Evolutionary conservation across 2,113 vertebrate species (phyloP), one percentile per base, ranked within the genome.

Genomic region (Atherinomorus stipes): DNA sequence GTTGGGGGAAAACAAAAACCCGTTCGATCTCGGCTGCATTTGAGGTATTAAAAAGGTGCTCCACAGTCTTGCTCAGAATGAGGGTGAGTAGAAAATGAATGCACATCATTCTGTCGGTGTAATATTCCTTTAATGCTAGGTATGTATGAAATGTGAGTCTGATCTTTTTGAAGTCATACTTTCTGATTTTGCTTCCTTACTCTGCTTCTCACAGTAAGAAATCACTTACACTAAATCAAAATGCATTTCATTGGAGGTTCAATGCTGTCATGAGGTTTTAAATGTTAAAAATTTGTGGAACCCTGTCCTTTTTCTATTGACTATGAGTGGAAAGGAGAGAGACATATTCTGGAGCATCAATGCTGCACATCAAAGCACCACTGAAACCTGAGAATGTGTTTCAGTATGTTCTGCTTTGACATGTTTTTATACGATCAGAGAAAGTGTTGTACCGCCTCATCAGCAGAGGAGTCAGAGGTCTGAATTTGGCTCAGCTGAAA

Each of bases 401-500:
- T 64, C 31, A 25, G 11, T 51, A n/a, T 25, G 54, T 50, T 72
- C 58, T 61, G 23, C 31, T 59, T 62, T 37, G 49, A 69, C 31
- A 64, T 40, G 40, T 50, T 74, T 77, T 52, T 42, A 12, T 62
- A 21, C 47, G 62, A 82, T 60, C 54, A 66, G 28, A 65, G 51
- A 67, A 47, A 50, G 31, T 25, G 49, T 62, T 56, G 60, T 38
- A 23, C 56, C 52, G 71, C 59, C 64, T 57, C 45, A 50, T 21
- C 65, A 51, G 47, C 2, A 58, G 25, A 38, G 26, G 34, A 72
- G 45, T 67, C 75, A 64, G 57, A 47, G 67, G 51, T 61, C 71
- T 65, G 53, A 70, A 47, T 71, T 70, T 25, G 34, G 28, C 68
- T 66, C 60, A 56, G 73, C 47, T 26, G 16, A 69, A 71, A 61